Base-by-base conservation (phyloP, 2,797 vertebrate species). In the Coranthus polyacanthus region DNA sequence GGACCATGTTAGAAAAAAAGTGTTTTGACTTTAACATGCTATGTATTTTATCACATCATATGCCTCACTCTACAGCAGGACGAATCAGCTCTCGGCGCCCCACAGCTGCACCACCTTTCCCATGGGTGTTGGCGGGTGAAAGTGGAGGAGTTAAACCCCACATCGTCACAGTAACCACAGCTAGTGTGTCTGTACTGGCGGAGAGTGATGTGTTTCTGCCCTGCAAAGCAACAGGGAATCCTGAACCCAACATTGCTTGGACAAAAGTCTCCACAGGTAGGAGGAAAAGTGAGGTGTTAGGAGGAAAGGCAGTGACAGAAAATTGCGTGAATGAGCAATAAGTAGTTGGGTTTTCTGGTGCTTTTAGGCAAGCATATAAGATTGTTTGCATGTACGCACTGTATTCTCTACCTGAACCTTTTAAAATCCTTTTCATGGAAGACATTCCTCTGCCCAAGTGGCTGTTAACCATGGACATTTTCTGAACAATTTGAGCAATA, bases 181-280 rank as follows among this genome's bases (percentile, higher is more conserved):
- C 85, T 22, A 93, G 90, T 24, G 69, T 95, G 56, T 91, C 91
- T 1, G 90, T 86, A 12, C 62, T 94, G 64, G 93, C 94, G 2
- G 94, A 95, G 53, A 83, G 82, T 24, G 91, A 95, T 49, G 87
- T 93, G 24, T 71, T 89, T 20, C 79, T 95, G 60, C 88, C 80
- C 11, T 95, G 94, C 74, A 87, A 91, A 75, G 89, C 92, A 61
- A 74, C 69, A 13, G 94, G 94, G 16, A 91, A 84, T 41, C 94
- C 94, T 6, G 78, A 88, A 55, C 93, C 93, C 3, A 80, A 38
- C 36, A 74, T 94, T 3, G 81, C 92, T 61, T 95, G 94, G 94
- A 94, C 90, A 57, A 95, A 94, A 82, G 92, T 95, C 37, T 94
- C 94, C 26, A 94, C 94, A 79, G 94, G 94, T 94, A 72, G 70